A percentile compares a stretch with the other conserved stretches of the same genome.
Evolutionary conservation across 2,113 vertebrate genomes (phyloP).

Genomic region (Gobius niger): DNA sequence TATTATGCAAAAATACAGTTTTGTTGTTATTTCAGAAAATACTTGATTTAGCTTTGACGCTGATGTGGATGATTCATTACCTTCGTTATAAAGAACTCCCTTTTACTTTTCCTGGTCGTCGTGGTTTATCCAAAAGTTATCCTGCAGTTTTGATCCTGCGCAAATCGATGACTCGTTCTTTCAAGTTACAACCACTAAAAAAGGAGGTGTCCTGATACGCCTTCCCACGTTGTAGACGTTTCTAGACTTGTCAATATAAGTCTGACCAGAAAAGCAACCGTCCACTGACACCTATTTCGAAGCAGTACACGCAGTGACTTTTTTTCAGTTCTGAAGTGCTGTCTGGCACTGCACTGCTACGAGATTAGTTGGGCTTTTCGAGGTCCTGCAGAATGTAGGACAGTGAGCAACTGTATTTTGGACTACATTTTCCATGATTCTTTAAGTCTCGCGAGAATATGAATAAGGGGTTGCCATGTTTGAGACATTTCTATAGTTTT

Average conservation of each 20-base stretch:
- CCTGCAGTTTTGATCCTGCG: slow-evolving; percentile 28
- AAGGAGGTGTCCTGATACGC: slow-evolving; percentile 11
- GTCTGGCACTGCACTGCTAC: slow-evolving; percentile 11
- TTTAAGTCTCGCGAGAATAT: slow-evolving; percentile 46
- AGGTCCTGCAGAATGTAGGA: slow-evolving; percentile 39
- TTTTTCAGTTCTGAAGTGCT: neutral
- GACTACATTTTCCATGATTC: slow-evolving; percentile 61
- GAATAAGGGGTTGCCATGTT: slow-evolving; percentile 61
- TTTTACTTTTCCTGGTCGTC: slow-evolving; percentile 22
- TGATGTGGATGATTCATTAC: slow-evolving; percentile 11
- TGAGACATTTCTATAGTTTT: neutral
- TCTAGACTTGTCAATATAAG: neutral
- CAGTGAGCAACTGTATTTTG: slow-evolving; percentile 38
- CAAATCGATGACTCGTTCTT: slow-evolving; percentile 14
- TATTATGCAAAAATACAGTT: slow-evolving; percentile 5
- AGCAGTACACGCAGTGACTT: neutral
- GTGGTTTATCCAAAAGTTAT: slow-evolving; percentile 1
- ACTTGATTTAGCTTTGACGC: neutral
- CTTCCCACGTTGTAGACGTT: slow-evolving; percentile 17
- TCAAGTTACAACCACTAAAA: slow-evolving; percentile 11
- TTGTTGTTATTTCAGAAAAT: neutral
- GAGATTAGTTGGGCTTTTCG: slow-evolving; percentile 40
- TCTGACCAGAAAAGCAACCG: slow-evolving; percentile 15
- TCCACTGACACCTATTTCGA: too few species aligned
- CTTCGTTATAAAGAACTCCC: neutral